Conservation (phyloP, 2,888 invertebrate genomes). For the Idaea dimidiata region DNA sequence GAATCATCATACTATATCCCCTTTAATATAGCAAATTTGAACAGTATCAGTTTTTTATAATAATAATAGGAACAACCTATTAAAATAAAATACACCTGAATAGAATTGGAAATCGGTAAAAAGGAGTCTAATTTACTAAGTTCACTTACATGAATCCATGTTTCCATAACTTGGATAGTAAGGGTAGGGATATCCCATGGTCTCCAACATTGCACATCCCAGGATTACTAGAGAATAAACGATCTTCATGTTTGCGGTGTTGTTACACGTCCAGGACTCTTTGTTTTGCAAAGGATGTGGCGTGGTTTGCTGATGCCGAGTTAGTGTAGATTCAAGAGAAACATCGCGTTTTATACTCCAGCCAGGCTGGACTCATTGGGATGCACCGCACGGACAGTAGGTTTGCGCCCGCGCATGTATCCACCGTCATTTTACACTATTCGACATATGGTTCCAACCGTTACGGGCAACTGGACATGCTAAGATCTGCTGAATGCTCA, state of each 20-base stretch:
- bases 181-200: conserved; percentile 60
- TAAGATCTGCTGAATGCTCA: conserved; percentile 49
- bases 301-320: conserved; percentile 46
- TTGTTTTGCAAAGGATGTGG: conserved; percentile 47
- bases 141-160: conserved; percentile 65
- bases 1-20: no score
- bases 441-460: conserved; percentile 62
- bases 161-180: conserved; percentile 69
- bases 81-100: no score
- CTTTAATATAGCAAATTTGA: no score
- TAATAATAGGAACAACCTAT: no score
- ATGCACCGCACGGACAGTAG: conserved; percentile 55
- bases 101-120: no score
- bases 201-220: conserved; percentile 54
- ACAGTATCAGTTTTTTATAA: neutral
- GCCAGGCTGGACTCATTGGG: conserved; percentile 63
- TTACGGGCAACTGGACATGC: conserved; percentile 62
- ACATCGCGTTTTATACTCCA: conserved; percentile 66
- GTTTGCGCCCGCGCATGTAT: conserved; percentile 48
- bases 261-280: conserved; percentile 37
- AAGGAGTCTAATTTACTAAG: neutral
- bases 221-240: conserved; percentile 44
- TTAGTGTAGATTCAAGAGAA: conserved; percentile 47
- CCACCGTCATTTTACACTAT: conserved; percentile 56
- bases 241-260: conserved; percentile 51